Evolutionary conservation across 2,888 invertebrate genomes (phyloP), one percentile per base, ranked within the genome.

Genomic region (Tetheella fluctuosa): DNA sequence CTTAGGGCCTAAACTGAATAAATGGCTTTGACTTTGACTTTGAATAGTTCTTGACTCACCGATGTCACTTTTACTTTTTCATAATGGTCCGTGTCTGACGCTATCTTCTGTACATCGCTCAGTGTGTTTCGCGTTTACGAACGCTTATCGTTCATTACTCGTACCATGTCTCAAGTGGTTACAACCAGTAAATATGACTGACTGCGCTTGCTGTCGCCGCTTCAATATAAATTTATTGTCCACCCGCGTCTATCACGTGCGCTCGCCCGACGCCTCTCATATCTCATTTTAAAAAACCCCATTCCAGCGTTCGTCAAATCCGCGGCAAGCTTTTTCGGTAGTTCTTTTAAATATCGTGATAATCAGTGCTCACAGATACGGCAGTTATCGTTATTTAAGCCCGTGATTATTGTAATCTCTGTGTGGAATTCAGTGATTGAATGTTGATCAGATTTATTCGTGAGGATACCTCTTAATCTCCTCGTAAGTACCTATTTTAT

Each of bases 161-260:
- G 77, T 65, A 61, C 80, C 83, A 69, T 78, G 69, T 71, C 79
- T 80, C 74, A 71, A 83, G 84, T 86, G 83, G 86, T 83, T 82
- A 74, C 74, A 79, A 81, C 85, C 81, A 85, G 88, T 86, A 85
- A 86, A 88, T 84, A 86, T 81, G 81, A 79, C 79, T 80, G 79
- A 64, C 69, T 78, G 69, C 65, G 77, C 78, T 72, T 63, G 71
- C 72, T 68, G 80, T 75, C 73, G 80, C 77, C 75, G 77, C 71
- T 80, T 82, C 86, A 82, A 85, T 85, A 85, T 86, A 77, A 86
- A 85, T 85, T 89, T 89, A 90, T 89, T 88, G 86, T 86, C 76
- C 81, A 76, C 76, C 69, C 74, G 83, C 57, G 78, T 68, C 70
- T 79, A 80, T 79, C 81, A 82, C 80, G 86, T 70, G 79, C 85